Base-by-base conservation (phyloP, 1,140 invertebrate genomes). In the Dendroctonus ponderosae region DNA sequence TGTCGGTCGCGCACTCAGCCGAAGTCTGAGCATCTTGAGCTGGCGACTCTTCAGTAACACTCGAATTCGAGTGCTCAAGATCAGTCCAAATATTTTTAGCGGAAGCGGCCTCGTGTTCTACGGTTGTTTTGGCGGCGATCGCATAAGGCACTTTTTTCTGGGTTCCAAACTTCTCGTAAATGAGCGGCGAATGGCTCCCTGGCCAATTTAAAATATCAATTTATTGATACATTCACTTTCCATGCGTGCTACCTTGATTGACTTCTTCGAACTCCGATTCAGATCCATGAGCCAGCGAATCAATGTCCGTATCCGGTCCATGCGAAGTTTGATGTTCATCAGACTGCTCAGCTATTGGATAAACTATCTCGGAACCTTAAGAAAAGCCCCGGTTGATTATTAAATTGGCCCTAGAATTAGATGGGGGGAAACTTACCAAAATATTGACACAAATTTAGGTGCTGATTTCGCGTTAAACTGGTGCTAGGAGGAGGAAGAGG, bases 271-370 rank as follows among this genome's bases (percentile, higher is more conserved):
- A 85, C 71, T 83, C 78, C 12, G 76, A 76, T 61, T 78, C 78
- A 7, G 78, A 79, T 53, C 72, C 72, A 44, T 75, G 76, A 4
- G 70, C 79, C 43, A 78, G 46, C 2, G 83, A 85, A 66, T 85
- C 86, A 44, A 85, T 76, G 72, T 85, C 83, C 0, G 86, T 83
- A 73, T 87, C 83, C 48, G 86, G 84, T 60, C 83, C 87, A 72
- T 87, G 86, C 0, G 86, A 88, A 40, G 87, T 87, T 69, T 86
- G 83, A 80, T 89, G 90, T 79, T 92, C 90, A 75, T 91, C 90
- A 14, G 86, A 88, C 75, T 91, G 89, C 80, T 93, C 91, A 4
- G 87, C 90, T 73, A 93, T 92, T 1, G 91, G 89, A 79, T 92
- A 90, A 0, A 91, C 91, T 26, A 91, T 89, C 76, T 91, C 88